These are phyloP conservation scores for Hemibagrus guttatus DNA, from an alignment of 2,797 vertebrate species.

Conservation along the genomic window DNA sequence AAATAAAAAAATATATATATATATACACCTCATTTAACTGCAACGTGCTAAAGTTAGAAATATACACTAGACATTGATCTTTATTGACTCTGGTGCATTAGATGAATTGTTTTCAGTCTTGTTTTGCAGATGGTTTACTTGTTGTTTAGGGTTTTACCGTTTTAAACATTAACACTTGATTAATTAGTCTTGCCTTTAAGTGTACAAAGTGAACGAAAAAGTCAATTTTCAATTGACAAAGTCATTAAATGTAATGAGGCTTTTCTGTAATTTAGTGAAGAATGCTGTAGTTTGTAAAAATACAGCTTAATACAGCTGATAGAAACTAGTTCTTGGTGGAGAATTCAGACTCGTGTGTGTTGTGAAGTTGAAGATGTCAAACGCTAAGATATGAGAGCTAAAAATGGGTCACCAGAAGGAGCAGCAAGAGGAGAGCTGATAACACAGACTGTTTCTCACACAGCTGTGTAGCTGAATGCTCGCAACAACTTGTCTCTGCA, in stretches of 20 bases:
- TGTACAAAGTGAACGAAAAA: background rate
- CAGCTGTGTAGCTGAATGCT: background rate
- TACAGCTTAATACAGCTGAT: background rate
- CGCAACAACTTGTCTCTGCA: background rate
- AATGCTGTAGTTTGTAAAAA: background rate
- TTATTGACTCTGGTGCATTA: background rate
- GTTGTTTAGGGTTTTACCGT: background rate
- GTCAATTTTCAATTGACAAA: background rate
- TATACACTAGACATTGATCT: background rate
- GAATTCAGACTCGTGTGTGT: background rate
- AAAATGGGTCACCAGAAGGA: conserved; percentile 37
- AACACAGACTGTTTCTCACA: background rate
- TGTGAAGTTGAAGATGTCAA: background rate
- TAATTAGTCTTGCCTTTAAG: background rate
- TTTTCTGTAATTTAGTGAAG: background rate
- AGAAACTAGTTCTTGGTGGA: background rate
- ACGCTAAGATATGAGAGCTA: conserved; percentile 35
- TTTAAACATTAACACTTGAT: background rate
- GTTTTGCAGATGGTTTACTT: background rate
- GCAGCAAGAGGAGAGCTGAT: background rate
- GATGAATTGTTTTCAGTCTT: background rate
- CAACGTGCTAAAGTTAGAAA: too few species aligned
- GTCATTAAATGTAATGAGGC: background rate
- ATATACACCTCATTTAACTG: too few species aligned
- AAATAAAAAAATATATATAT: too few species aligned